Evolutionary conservation across 1,140 invertebrate genomes (phyloP).

Genomic region (Gonatopus flavifemur): DNA sequence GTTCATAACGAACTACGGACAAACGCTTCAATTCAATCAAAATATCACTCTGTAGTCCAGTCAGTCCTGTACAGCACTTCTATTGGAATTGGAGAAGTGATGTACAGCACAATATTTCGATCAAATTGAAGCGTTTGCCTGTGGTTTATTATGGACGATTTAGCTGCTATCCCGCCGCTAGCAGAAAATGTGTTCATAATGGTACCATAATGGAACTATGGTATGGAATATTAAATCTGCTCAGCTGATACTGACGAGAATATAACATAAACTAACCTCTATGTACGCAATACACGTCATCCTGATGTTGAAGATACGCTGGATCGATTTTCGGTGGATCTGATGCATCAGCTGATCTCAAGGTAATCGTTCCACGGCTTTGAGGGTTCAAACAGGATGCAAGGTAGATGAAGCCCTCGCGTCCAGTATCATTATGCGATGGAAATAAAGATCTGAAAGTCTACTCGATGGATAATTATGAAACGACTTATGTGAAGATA

Average conservation of each 20-base stretch:
- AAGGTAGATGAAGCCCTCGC: slow-evolving; percentile 71
- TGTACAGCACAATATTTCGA: too few relatives aligned
- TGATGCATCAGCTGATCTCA: slow-evolving; percentile 61
- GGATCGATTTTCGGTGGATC: slow-evolving; percentile 75
- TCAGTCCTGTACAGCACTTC: too few relatives aligned
- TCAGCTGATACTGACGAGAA: not conserved
- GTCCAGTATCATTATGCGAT: slow-evolving; percentile 61
- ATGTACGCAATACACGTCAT: slow-evolving; percentile 67
- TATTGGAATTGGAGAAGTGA: too few relatives aligned
- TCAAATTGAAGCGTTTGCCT: too few relatives aligned
- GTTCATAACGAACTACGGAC: too few relatives aligned
- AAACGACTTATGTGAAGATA: too few relatives aligned
- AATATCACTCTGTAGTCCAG: too few relatives aligned
- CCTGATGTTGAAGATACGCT: slow-evolving; percentile 65
- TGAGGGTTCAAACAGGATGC: slow-evolving; percentile 67
- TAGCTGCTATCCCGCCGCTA: too few relatives aligned
- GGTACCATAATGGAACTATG: too few relatives aligned
- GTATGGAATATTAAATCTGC: not conserved
- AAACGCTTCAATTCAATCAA: too few relatives aligned
- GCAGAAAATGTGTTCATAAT: too few relatives aligned
- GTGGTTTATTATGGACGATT: too few relatives aligned
- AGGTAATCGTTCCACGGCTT: slow-evolving; percentile 65
- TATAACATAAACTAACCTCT: slow-evolving; percentile 51
- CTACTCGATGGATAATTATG: slow-evolving; percentile 44
- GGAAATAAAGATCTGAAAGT: slow-evolving; percentile 68